Evolutionary conservation across 2,888 invertebrate genomes (phyloP).

Genomic region (Platycheirus albimanus): DNA sequence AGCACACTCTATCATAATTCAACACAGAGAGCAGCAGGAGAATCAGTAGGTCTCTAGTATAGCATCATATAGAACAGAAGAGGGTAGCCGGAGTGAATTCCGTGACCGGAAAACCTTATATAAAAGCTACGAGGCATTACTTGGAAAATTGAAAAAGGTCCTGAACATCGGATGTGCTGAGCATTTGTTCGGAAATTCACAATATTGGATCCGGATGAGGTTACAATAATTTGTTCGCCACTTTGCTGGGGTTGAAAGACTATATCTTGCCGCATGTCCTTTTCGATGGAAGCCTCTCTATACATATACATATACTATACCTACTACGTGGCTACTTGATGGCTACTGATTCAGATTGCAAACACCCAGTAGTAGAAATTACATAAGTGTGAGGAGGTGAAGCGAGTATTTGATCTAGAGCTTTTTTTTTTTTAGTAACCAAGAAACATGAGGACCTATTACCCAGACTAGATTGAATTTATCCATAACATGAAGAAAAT

Average conservation of each 20-base stretch:
- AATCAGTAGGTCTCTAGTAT: not conserved
- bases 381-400: too few species aligned
- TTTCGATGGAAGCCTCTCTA: not conserved
- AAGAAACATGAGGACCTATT: too few species aligned
- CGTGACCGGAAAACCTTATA: conserved; percentile 73
- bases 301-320: not conserved
- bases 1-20: conserved; percentile 73
- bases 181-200: conserved; percentile 73
- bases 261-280: conserved; percentile 4
- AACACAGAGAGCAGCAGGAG: conserved; percentile 24
- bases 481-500: too few species aligned
- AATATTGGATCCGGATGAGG: conserved; percentile 73
- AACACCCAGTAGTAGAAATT: too few species aligned
- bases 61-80: not conserved
- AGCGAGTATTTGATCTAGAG: too few species aligned
- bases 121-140: conserved; percentile 40
- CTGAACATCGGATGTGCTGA: conserved; percentile 65
- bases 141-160: conserved; percentile 66
- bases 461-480: too few species aligned
- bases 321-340: too few species aligned
- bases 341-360: too few species aligned
- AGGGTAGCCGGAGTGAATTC: conserved; percentile 45
- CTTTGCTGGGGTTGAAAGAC: conserved; percentile 44
- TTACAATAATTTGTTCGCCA: conserved; percentile 71
- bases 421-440: too few species aligned